phyloP scores from a whole-genome alignment of 1,140 invertebrate species.

The Centruroides sculpturatus region DNA sequence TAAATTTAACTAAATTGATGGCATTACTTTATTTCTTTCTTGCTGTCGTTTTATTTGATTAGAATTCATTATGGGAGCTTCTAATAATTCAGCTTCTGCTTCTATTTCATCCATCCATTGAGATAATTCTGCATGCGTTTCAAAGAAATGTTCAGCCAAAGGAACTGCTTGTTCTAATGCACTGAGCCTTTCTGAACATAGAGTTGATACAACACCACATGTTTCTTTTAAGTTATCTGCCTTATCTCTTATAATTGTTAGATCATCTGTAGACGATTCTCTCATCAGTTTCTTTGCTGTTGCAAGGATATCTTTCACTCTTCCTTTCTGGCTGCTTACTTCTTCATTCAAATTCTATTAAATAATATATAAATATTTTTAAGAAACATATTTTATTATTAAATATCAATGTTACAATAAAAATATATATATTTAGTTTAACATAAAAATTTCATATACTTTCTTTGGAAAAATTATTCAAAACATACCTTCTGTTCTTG shows the following conservation, averaged over 20 bases:
- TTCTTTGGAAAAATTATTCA: too few relatives aligned
- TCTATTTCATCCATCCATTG: constrained; percentile 90
- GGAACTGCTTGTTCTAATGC: constrained; percentile 85
- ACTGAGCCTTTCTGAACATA: constrained; percentile 69
- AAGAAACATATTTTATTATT: too few relatives aligned
- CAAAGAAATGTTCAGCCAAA: constrained; percentile 82
- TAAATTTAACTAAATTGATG: background rate
- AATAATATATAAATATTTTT: background rate
- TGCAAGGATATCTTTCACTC: constrained; percentile 76
- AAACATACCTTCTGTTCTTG: constrained; percentile 52
- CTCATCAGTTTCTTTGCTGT: constrained; percentile 84
- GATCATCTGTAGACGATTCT: constrained; percentile 82
- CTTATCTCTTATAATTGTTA: constrained; percentile 66
- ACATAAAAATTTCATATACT: too few relatives aligned
- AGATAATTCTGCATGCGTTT: constrained; percentile 73
- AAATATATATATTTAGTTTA: too few relatives aligned
- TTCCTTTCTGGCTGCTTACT: constrained; percentile 76
- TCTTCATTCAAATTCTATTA: constrained; percentile 71
- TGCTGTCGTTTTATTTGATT: constrained; percentile 88
- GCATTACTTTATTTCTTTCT: constrained; percentile 64
- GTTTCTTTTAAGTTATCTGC: constrained; percentile 80
- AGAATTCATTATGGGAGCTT: constrained; percentile 79
- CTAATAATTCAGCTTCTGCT: constrained; percentile 70
- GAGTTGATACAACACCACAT: constrained; percentile 71
- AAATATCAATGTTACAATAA: too few relatives aligned